These are phyloP conservation scores for Marronus borbonicus DNA, from an alignment of 2,888 invertebrate genomes.

Conservation along the genomic window DNA sequence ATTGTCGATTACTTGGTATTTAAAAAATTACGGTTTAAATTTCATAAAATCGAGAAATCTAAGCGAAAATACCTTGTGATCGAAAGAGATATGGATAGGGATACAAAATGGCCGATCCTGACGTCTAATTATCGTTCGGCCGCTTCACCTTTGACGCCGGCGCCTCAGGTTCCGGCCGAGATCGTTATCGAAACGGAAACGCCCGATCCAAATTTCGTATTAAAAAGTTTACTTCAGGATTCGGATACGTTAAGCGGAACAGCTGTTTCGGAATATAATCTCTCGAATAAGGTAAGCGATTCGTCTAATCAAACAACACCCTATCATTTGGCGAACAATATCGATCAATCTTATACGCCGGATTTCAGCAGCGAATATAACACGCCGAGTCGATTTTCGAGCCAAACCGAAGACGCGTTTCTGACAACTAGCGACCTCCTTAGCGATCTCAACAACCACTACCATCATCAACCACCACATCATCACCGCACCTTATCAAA, in stretches of 20 bases:
- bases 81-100: conserved; percentile 74
- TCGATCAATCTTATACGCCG: conserved; percentile 29
- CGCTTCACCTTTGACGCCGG: conserved; percentile 65
- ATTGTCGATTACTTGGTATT: conserved; percentile 76
- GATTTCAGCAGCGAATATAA: conserved; percentile 49
- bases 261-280: conserved; percentile 30
- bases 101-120: conserved; percentile 79
- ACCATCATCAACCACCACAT: neutral
- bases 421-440: conserved; percentile 45
- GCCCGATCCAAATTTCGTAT: conserved; percentile 70
- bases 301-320: conserved; percentile 39
- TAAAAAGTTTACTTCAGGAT: conserved; percentile 68
- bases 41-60: conserved; percentile 74
- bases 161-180: conserved; percentile 71
- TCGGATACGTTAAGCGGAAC: conserved; percentile 34
- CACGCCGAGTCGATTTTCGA: conserved; percentile 48
- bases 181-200: conserved; percentile 72
- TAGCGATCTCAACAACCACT: conserved; percentile 36
- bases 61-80: conserved; percentile 78
- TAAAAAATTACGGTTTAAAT: conserved; percentile 73
- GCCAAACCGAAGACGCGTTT: conserved; percentile 43
- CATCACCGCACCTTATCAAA: conserved; percentile 1
- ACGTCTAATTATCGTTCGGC: conserved; percentile 69
- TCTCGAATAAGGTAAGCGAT: conserved; percentile 43
- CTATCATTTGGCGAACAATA: conserved; percentile 41